Evolutionary conservation across 2,797 vertebrate genomes (phyloP).

Genomic region (Lemur catta): DNA sequence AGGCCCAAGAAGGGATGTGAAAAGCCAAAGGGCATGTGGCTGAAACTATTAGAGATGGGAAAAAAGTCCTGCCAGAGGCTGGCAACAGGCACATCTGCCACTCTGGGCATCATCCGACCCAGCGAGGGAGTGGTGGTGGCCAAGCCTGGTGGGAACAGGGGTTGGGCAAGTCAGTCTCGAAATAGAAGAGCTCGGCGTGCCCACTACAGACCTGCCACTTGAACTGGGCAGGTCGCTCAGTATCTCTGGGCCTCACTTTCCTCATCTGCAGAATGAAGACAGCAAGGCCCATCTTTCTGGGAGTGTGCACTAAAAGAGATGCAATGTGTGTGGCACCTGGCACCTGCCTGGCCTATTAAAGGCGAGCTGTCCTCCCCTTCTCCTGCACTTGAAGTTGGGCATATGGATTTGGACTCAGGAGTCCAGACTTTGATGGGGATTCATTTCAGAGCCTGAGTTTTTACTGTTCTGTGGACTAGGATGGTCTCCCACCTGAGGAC

Average conservation of each 20-base stretch:
- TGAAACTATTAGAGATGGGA: not conserved
- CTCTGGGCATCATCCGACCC: fast-evolving
- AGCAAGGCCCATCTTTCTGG: not conserved
- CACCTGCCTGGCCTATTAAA: not conserved
- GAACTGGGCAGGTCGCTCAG: fast-evolving
- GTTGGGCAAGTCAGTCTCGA: fast-evolving
- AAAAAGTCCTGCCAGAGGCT: not conserved
- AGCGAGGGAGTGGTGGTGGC: not conserved
- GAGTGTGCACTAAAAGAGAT: fast-evolving
- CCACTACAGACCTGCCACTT: not conserved
- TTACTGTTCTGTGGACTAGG: not conserved
- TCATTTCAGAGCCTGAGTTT: not conserved
- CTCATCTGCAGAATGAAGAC: not conserved
- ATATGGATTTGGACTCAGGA: fast-evolving
- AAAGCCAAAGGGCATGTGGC: fast-evolving
- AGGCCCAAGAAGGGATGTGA: not conserved
- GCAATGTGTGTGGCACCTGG: fast-evolving
- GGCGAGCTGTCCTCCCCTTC: not conserved
- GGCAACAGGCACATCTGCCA: fast-evolving
- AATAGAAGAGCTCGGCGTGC: not conserved
- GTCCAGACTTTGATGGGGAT: not conserved
- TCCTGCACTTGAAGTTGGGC: not conserved
- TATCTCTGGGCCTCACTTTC: not conserved
- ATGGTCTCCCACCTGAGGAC: not conserved
- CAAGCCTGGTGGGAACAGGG: not conserved